Evolutionary conservation across 2,888 invertebrate species (phyloP).

Genomic region (Colostygia pectinataria): DNA sequence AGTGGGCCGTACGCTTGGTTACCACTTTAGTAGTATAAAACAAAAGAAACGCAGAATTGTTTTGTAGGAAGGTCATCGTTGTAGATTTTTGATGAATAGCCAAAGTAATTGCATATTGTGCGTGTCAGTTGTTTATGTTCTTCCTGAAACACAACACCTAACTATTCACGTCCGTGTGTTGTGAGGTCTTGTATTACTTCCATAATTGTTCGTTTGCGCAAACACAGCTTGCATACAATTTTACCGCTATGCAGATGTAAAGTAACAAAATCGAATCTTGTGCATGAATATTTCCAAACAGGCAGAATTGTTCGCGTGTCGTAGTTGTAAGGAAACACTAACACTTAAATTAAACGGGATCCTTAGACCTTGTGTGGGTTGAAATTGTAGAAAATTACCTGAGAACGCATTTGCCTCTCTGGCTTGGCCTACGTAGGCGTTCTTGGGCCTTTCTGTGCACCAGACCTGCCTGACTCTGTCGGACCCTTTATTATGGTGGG

Average conservation of each 20-base stretch:
- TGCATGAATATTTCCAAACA: not conserved
- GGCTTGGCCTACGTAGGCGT: not conserved
- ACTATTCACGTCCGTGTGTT: slow-evolving; percentile 1
- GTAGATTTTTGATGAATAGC: slow-evolving; percentile 5
- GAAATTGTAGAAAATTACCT: slow-evolving; percentile 27
- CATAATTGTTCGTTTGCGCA: slow-evolving; percentile 3
- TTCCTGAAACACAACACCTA: slow-evolving; percentile 19
- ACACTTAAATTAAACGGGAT: slow-evolving; percentile 21
- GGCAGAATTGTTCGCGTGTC: slow-evolving; percentile 8
- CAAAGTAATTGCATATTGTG: slow-evolving; percentile 5
- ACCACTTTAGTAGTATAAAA: too few species aligned
- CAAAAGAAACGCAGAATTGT: not conserved
- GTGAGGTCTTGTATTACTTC: slow-evolving; percentile 8
- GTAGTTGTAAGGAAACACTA: slow-evolving; percentile 24
- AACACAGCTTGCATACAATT: not conserved
- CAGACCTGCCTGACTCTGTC: not conserved
- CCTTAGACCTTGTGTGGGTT: slow-evolving; percentile 17
- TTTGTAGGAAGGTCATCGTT: not conserved
- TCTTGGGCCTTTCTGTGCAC: not conserved
- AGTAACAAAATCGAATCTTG: not conserved
- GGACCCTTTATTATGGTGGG: too few species aligned
- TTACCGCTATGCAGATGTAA: not conserved
- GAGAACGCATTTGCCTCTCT: slow-evolving; percentile 6
- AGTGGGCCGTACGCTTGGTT: too few species aligned
- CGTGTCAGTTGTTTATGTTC: slow-evolving; percentile 7